Percentiles rank a stretch among this genome's conserved stretches.
These are phyloP conservation scores for Pseudomyrmex concolor DNA, from an alignment of 1,140 invertebrate genomes.

Conservation along the genomic window DNA sequence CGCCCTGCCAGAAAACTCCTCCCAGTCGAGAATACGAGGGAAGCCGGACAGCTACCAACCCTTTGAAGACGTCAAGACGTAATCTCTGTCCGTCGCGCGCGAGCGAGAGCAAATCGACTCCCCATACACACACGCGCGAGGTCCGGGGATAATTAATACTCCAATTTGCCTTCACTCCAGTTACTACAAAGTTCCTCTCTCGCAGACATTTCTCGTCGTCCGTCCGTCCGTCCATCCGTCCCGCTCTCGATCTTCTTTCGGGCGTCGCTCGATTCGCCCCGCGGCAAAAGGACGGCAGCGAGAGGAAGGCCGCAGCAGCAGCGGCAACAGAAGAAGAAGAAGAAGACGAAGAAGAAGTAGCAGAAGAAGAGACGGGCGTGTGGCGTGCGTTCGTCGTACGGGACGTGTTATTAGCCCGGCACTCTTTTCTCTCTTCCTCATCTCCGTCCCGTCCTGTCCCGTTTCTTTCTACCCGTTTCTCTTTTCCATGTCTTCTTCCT, in stretches of 20 bases:
- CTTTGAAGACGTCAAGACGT: conserved; percentile 56
- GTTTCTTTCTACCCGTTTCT: conserved; percentile 25
- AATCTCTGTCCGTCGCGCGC: conserved; percentile 53
- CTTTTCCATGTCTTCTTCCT: conserved; percentile 15
- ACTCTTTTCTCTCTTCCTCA: conserved; percentile 62
- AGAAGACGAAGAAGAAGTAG: conserved; percentile 52
- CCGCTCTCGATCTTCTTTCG: conserved; percentile 39
- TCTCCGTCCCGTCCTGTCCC: conserved; percentile 64
- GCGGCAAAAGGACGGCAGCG: conserved; percentile 37
- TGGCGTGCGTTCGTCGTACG: conserved; percentile 75
- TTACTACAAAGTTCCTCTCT: conserved; percentile 44
- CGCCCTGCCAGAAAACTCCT: conserved; percentile 47
- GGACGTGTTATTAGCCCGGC: conserved; percentile 76
- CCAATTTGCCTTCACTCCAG: conserved; percentile 60
- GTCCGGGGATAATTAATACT: conserved; percentile 56
- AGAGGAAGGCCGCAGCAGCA: conserved; percentile 11
- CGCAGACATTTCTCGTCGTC: conserved; percentile 45
- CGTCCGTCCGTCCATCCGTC: conserved; percentile 32
- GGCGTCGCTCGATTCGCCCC: conserved; percentile 50
- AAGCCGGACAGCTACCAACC: conserved; percentile 29
- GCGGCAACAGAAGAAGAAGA: conserved; percentile 61
- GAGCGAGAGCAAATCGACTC: conserved; percentile 47
- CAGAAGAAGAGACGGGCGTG: conserved; percentile 70
- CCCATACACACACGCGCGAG: conserved; percentile 30
- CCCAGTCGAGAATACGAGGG: conserved; percentile 20